phyloP scores from a whole-genome alignment of 2,888 invertebrate species.

The Galerucella pusilla region DNA sequence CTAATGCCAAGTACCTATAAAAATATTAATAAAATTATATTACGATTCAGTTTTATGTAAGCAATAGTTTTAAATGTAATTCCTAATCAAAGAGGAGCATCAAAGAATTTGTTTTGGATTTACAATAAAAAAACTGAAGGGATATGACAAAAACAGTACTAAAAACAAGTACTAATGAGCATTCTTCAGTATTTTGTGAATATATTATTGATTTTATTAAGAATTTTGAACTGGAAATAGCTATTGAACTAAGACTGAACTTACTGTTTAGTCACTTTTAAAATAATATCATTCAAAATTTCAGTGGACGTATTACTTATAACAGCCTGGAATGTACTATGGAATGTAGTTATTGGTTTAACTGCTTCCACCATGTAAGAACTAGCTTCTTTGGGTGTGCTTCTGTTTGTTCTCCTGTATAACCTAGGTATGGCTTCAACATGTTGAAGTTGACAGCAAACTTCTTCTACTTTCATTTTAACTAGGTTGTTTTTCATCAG shows the following conservation, averaged over 20 bases:
- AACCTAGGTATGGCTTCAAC: conserved; percentile 94
- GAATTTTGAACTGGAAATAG: too few relatives aligned
- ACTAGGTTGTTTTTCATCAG: conserved; percentile 54
- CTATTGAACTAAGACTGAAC: conserved; percentile 42
- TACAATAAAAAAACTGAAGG: too few relatives aligned
- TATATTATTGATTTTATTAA: too few relatives aligned
- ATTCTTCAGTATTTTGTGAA: too few relatives aligned
- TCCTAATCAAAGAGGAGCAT: too few relatives aligned
- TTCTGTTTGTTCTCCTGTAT: conserved; percentile 92
- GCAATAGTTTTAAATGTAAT: neutral
- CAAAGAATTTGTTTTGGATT: too few relatives aligned
- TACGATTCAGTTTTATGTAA: neutral
- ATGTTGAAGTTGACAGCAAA: conserved; percentile 76
- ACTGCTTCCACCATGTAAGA: conserved; percentile 70
- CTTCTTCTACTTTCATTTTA: conserved; percentile 58
- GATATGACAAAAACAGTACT: too few relatives aligned
- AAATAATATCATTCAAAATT: conserved; percentile 65
- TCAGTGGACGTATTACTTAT: conserved; percentile 60
- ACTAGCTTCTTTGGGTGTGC: conserved; percentile 83
- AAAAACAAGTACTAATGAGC: too few relatives aligned
- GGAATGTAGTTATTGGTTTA: conserved; percentile 70
- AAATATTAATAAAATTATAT: conserved; percentile 33
- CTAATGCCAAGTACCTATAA: conserved; percentile 75
- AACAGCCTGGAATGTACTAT: conserved; percentile 65
- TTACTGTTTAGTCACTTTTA: conserved; percentile 67